Conservation (phyloP, 2,113 vertebrate species). For the human region GRCh38 chr1:88407501-88408000, state of each 20-base stretch:
- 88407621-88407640: not conserved
- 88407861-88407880: not conserved
- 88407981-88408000: not conserved
- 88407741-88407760: not conserved
- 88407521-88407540: not conserved
- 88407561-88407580: not conserved
- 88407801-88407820: not conserved
- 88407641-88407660: not conserved
- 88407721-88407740: not conserved
- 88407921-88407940: not conserved
- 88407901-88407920: not conserved
- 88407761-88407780: not conserved
- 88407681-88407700: not conserved
- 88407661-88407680: not conserved
- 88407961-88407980: not conserved
- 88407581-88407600: slow-evolving; percentile 5
- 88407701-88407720: not conserved
- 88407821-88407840: not conserved
- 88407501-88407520: not conserved
- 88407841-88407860: not conserved
- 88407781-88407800: not conserved
- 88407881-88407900: not conserved
- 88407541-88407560: not conserved
- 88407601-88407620: not conserved
- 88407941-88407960: not conserved